phyloP scores from a whole-genome alignment of 2,797 vertebrate genomes.

The Sebastes taczanowskii region DNA sequence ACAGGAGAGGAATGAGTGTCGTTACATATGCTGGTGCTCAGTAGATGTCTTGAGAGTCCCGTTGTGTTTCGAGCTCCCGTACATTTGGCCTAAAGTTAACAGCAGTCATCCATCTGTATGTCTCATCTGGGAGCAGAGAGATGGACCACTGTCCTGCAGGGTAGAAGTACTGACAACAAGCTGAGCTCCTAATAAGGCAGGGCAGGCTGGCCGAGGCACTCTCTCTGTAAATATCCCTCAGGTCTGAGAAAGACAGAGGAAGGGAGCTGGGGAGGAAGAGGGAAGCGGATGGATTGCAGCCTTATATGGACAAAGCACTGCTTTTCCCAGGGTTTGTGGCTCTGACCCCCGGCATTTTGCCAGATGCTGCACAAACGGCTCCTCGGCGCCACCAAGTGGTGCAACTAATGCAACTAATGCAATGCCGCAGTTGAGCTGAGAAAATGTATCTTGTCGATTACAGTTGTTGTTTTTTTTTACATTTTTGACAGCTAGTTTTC shows the following conservation, averaged over 20 bases:
- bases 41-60: constrained; percentile 21
- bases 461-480: background rate
- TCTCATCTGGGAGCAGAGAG: constrained; percentile 72
- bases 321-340: constrained; percentile 86
- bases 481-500: background rate
- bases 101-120: constrained; percentile 76
- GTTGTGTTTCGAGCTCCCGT: constrained; percentile 23
- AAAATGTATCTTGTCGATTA: background rate
- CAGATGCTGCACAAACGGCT: constrained; percentile 59
- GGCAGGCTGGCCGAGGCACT: constrained; percentile 69
- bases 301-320: constrained; percentile 87
- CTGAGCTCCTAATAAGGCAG: constrained; percentile 87
- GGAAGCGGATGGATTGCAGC: constrained; percentile 86
- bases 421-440: constrained; percentile 5
- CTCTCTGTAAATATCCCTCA: constrained; percentile 87
- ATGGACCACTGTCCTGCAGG: constrained; percentile 80
- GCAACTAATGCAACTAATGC: background rate
- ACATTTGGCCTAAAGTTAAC: constrained; percentile 32
- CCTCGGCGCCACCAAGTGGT: constrained; percentile 74
- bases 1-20: constrained; percentile 1
- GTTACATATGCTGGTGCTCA: constrained; percentile 4
- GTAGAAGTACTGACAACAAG: constrained; percentile 79
- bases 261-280: constrained; percentile 81
- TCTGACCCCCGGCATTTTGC: constrained; percentile 76
- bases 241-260: constrained; percentile 82